Evolutionary conservation across 2,888 invertebrate species (phyloP), one percentile per base, ranked within the genome.

Genomic region (Opisthograptis luteolata): DNA sequence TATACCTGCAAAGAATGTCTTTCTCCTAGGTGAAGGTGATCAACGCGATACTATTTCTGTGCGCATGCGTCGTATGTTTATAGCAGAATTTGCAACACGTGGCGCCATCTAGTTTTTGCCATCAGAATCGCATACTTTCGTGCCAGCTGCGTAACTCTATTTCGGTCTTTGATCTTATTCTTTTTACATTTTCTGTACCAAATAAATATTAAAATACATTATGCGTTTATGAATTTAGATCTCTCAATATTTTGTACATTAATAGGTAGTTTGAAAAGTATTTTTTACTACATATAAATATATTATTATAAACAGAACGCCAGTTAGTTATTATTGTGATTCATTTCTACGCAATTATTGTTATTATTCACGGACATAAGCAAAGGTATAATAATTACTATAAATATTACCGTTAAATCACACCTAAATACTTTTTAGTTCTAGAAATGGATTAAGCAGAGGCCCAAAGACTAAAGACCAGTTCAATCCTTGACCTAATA

Each of bases 21-120:
- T 74, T 70, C 69, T 76, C 82, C 87, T 87, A 89, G 89, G 89
- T 89, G 90, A 89, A 90, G 89, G 89, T 89, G 85, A 89, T 86
- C 77, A 71, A 65, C 67, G 72, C 68, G 64, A 58, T 69, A 76
- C 87, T 90, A 90, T 90, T 90, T 88, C 73, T 67, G 88, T 81
- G 80, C 86, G 81, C 85, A 81, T 80, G 81, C 85, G 81, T 75
- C 63, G 73, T 71, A 67, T 70, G 72, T 73, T 76, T 64, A 70
- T 66, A 65, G 60, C 61, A 67, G 62, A 57, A 59, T 47, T 47
- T 19, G 45, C 25, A 32, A 35, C 74, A 70, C 67, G 72, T 77
- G 73, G 81, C 84, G 87, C 89, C 89, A 89, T 87, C 89, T 90
- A 85, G 78, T 70, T 70, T 67, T 64, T 64, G 68, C 63, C 58